These are phyloP conservation scores for Sarotherodon lohbergeri DNA, from an alignment of 2,113 vertebrate species.

Conservation along the genomic window DNA sequence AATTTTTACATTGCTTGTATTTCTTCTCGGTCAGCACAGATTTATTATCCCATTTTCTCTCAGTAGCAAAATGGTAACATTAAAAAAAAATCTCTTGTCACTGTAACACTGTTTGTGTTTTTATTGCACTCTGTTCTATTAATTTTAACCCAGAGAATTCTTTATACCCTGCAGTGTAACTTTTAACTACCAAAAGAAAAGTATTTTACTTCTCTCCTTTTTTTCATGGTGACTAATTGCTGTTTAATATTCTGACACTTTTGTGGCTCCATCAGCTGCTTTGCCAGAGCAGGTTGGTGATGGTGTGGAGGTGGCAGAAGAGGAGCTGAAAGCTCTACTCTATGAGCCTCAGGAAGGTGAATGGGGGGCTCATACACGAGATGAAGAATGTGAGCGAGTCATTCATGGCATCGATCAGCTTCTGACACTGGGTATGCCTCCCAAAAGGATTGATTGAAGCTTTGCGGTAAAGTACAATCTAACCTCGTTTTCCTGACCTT, in stretches of 20 bases:
- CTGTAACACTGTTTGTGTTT: background rate
- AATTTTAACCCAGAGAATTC: background rate
- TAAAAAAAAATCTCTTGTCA: background rate
- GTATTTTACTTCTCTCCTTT: background rate
- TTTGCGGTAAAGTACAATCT: background rate
- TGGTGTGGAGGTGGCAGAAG: conserved; percentile 88
- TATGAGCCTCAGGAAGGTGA: conserved; percentile 95
- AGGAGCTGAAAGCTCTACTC: conserved; percentile 86
- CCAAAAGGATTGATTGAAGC: background rate
- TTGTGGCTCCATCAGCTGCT: conserved; percentile 45
- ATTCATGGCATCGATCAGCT: conserved; percentile 88
- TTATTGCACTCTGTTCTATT: background rate
- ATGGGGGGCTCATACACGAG: conserved; percentile 87
- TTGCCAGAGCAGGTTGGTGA: conserved; percentile 90
- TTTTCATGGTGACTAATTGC: background rate
- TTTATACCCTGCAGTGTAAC: background rate
- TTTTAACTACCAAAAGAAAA: background rate
- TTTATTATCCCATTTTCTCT: background rate
- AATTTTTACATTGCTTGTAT: background rate
- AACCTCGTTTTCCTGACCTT: background rate
- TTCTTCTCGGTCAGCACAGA: background rate
- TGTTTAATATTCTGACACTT: background rate
- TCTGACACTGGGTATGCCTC: conserved; percentile 82
- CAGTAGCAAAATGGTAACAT: background rate
- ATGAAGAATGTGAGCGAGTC: conserved; percentile 91